Percentiles rank a stretch among this genome's conserved stretches.
Evolutionary conservation across 1,140 invertebrate genomes (phyloP).

Genomic region (Frieseomelitta varia): DNA sequence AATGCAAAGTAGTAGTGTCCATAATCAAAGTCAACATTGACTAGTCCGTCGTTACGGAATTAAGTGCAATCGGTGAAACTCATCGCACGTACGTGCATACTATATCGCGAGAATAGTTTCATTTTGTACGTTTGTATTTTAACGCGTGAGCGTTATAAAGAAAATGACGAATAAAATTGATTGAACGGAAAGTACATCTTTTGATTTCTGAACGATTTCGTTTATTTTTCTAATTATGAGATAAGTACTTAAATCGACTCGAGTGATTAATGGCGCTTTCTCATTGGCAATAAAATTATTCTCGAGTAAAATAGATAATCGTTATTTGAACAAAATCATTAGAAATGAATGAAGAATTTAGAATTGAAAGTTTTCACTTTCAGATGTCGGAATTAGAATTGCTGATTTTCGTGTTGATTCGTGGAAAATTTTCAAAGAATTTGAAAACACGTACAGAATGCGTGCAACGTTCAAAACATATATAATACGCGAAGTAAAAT

Average conservation of each 20-base stretch:
- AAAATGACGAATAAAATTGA: background rate
- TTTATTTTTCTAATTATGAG: too few species aligned
- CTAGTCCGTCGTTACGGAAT: conserved; percentile 3
- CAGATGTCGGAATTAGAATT: background rate
- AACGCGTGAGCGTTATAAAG: background rate
- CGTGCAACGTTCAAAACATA: too few species aligned
- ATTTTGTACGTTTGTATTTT: background rate
- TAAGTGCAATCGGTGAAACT: background rate
- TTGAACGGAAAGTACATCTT: too few species aligned
- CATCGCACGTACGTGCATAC: background rate
- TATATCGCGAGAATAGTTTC: background rate
- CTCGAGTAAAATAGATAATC: background rate
- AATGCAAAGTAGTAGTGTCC: background rate
- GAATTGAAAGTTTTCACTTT: background rate
- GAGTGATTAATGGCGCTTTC: background rate
- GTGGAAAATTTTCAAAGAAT: background rate
- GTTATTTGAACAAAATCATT: background rate
- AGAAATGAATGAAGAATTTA: background rate
- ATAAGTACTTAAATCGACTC: too few species aligned
- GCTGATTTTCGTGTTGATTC: background rate
- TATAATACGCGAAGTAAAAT: background rate
- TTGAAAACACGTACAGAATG: too few species aligned
- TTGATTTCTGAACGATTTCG: too few species aligned
- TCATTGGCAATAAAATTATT: background rate
- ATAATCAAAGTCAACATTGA: conserved; percentile 1